Base-by-base conservation (phyloP, 37 sponge, comb jelly and placozoan species). In the Cladorhizidae sp. region DNA sequence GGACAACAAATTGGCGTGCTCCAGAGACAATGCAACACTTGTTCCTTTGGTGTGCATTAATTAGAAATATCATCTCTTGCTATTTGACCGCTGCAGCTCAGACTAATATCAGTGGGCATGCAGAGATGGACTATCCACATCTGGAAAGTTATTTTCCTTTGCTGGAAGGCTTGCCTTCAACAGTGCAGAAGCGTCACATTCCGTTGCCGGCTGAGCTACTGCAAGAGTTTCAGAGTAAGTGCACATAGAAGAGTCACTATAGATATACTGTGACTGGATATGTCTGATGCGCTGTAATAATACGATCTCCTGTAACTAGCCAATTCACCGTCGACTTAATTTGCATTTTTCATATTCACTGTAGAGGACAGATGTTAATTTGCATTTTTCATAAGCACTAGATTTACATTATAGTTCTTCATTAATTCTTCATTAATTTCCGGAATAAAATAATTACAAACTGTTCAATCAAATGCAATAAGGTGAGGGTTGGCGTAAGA, bases 181-280 rank as follows among this genome's bases (percentile, higher is more conserved):
- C 93, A 23, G 89, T 88, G 3, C 78, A 63, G 18, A 82, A 88
- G 62, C 83, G 64, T 64, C 88, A 91, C 64, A 80, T 83, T 3
- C 96, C 98, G 20, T 73, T 98, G 3, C 99, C 99, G 11, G 85
- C 79, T 15, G 99, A 98, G 56, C 95, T 98, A 42, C 40, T 96
- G 14, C 89, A 96, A 67, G 94, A 96, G 73, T 96, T 98, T 78
- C 84, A 96, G 36, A 91, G 96, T 97, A 95, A 45, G 49, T 45
- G 9, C 87, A 82, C 80, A 42, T n/a, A n/a, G n/a, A n/a, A n/a
- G n/a, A n/a, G n/a, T n/a, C n/a, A n/a, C n/a, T n/a, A n/a, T n/a
- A n/a, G n/a, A n/a, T n/a, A n/a, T n/a, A n/a, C n/a, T n/a, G n/a
- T n/a, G n/a, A n/a, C n/a, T n/a, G n/a, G n/a, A n/a, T n/a, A n/a